Percentiles rank a stretch among this genome's conserved stretches.
Conservation (phyloP, 2,797 vertebrate genomes). For the Sparus aurata region DNA sequence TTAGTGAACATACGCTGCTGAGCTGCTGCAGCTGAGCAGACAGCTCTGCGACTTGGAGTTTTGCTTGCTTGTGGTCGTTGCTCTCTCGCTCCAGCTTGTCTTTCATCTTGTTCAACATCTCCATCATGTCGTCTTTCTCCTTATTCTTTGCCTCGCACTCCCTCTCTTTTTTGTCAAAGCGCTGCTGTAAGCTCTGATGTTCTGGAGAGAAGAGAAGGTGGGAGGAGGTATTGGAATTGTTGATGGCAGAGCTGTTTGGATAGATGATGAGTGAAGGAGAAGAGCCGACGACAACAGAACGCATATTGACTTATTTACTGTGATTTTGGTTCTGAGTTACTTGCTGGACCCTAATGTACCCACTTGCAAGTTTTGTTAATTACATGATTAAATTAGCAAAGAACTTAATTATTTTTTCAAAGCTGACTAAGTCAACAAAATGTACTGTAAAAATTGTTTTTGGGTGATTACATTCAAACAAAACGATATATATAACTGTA, state of each 20-base stretch:
- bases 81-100: conserved; percentile 95
- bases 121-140: conserved; percentile 97
- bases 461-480: not conserved
- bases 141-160: conserved; percentile 95
- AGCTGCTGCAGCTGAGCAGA: conserved; percentile 89
- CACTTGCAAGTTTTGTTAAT: not conserved
- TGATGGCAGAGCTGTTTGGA: not conserved
- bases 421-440: too few relatives aligned
- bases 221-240: not conserved
- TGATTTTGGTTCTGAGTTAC: not conserved
- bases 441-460: not conserved
- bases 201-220: conserved; percentile 80
- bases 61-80: conserved; percentile 90
- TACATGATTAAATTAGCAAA: not conserved
- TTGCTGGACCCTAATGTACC: not conserved
- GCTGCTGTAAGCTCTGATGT: conserved; percentile 93
- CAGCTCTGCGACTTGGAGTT: conserved; percentile 90
- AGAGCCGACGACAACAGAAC: not conserved
- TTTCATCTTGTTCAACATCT: conserved; percentile 95
- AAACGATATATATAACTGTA: not conserved
- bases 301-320: not conserved
- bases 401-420: too few relatives aligned
- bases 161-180: conserved; percentile 94
- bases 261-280: not conserved
- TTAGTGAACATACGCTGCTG: conserved; percentile 83